A percentile compares a stretch with the other conserved stretches of the same genome.
Conservation (phyloP, 2,888 invertebrate genomes). For the Thymelicus acteon region DNA sequence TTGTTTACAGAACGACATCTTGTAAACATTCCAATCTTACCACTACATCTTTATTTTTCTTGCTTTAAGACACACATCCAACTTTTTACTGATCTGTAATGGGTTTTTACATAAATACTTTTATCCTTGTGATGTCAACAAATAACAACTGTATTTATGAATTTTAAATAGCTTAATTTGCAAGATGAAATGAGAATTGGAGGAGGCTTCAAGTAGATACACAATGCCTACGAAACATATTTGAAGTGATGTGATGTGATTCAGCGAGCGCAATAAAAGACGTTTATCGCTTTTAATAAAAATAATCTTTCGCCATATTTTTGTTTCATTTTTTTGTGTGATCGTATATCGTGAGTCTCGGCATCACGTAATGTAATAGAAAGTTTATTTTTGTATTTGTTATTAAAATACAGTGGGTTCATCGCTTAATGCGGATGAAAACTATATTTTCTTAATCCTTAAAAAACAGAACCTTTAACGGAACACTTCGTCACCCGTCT, state of each 20-base stretch:
- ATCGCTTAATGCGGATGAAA: too few species aligned
- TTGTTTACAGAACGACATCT: constrained; percentile 67
- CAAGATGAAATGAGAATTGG: constrained; percentile 19
- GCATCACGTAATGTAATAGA: too few species aligned
- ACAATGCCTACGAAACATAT: constrained; percentile 24
- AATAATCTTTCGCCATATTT: constrained; percentile 12
- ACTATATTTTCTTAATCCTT: too few species aligned
- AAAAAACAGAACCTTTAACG: too few species aligned
- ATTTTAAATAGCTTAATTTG: constrained; percentile 18
- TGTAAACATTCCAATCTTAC: constrained; percentile 45
- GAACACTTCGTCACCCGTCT: too few species aligned
- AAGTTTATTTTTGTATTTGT: too few species aligned
- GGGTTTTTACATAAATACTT: neutral
- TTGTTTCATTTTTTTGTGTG: neutral
- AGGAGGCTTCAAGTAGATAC: constrained; percentile 19
- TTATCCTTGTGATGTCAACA: neutral
- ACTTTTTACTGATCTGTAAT: too few species aligned
- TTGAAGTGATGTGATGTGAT: constrained; percentile 29
- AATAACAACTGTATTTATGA: constrained; percentile 16
- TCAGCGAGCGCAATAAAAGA: constrained; percentile 33
- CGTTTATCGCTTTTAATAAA: constrained; percentile 44
- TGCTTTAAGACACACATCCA: too few species aligned
- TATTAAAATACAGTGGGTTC: too few species aligned
- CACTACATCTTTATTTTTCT: constrained; percentile 4
- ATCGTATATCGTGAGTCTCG: neutral